phyloP scores from a whole-genome alignment of 2,888 invertebrate species.

The Strigamia transsilvanica region DNA sequence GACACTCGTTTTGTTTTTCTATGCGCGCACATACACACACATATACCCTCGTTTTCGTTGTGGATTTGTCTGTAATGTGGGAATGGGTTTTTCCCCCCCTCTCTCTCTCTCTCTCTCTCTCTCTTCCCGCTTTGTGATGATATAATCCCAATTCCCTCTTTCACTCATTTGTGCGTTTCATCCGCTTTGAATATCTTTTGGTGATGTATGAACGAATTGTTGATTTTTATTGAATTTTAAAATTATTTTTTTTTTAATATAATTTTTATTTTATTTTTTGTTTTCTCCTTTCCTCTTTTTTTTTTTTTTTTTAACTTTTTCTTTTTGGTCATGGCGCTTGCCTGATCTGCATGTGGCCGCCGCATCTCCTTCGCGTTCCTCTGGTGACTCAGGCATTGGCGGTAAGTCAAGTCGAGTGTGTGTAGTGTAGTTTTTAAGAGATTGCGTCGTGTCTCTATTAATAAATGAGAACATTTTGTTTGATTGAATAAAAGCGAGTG shows the following conservation, averaged over 20 bases:
- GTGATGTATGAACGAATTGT: neutral
- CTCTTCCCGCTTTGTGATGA: constrained; percentile 12
- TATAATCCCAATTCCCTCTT: constrained; percentile 31
- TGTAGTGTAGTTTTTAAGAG: constrained; percentile 6
- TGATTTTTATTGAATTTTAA: too few species aligned
- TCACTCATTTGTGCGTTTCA: neutral
- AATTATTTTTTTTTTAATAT: neutral
- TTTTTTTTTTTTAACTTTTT: constrained; percentile 33
- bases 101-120: constrained; percentile 36
- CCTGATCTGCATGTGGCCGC: constrained; percentile 7
- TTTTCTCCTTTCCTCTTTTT: constrained; percentile 36
- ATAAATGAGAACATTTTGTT: too few species aligned
- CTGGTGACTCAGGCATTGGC: constrained; percentile 38
- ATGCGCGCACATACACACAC: neutral
- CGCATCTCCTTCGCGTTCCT: constrained; percentile 21
- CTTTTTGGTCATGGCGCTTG: constrained; percentile 46
- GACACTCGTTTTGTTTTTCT: neutral
- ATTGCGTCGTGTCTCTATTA: too few species aligned
- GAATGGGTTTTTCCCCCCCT: neutral
- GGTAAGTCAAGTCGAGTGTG: constrained; percentile 17
- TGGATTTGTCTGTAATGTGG: neutral
- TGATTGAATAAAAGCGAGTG: too few species aligned
- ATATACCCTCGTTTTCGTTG: neutral
- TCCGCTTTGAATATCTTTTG: neutral
- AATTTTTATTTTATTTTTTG: neutral